phyloP scores from a whole-genome alignment of 2,113 vertebrate species.

The Nothobranchius furzeri region DNA sequence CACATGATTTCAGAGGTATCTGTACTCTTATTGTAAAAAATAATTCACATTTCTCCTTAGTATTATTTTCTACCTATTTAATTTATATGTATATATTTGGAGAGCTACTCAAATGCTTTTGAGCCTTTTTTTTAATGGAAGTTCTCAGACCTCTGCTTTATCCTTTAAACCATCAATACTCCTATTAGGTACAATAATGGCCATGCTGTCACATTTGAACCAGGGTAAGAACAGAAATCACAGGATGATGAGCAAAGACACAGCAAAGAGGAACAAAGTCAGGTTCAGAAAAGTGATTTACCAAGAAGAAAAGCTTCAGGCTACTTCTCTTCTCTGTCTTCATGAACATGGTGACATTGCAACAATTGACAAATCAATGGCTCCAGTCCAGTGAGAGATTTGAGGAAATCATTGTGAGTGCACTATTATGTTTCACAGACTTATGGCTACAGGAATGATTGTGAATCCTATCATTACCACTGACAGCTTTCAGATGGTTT shows the following conservation, averaged over 20 bases:
- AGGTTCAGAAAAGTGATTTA: not conserved
- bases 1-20: too few species aligned
- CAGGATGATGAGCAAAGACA: not conserved
- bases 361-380: constrained; percentile 3
- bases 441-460: too few species aligned
- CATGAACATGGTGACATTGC: not conserved
- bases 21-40: too few species aligned
- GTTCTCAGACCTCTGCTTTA: not conserved
- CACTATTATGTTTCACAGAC: constrained; percentile 3
- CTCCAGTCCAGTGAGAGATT: constrained; percentile 5
- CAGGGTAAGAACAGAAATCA: not conserved
- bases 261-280: not conserved
- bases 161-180: not conserved
- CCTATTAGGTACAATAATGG: not conserved
- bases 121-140: too few species aligned
- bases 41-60: too few species aligned
- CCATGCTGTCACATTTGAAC: not conserved
- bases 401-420: not conserved
- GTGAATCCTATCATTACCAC: constrained; percentile 1
- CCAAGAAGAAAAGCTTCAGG: not conserved
- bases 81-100: too few species aligned
- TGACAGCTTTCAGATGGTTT: not conserved
- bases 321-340: not conserved
- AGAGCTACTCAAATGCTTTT: too few species aligned
- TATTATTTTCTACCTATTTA: too few species aligned